Conservation (phyloP, 2,113 vertebrate species). For the Chloebia gouldiae region DNA sequence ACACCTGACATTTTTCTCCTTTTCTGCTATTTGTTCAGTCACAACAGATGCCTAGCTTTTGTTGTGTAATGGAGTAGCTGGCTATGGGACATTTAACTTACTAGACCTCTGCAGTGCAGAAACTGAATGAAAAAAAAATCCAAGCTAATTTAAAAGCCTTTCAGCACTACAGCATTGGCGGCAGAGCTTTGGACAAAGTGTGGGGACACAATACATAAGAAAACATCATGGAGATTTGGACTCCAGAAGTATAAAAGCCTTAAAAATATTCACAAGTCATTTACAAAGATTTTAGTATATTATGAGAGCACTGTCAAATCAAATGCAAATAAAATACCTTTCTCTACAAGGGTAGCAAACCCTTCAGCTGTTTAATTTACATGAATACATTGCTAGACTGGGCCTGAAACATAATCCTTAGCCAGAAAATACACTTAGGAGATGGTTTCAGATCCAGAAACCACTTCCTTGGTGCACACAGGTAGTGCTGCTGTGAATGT, state of each 20-base stretch:
- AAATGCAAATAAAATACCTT: conserved; percentile 2
- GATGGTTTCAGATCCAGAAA: background rate
- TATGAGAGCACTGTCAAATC: background rate
- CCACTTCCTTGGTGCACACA: background rate
- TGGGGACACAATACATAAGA: background rate
- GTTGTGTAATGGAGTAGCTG: background rate
- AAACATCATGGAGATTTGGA: background rate
- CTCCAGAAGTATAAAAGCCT: background rate
- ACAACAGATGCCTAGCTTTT: background rate
- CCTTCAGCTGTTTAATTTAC: background rate
- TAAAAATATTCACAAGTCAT: background rate
- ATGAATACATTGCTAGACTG: background rate
- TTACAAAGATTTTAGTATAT: background rate
- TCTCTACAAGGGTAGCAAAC: background rate
- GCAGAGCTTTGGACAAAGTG: too few species aligned
- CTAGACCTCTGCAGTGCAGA: background rate
- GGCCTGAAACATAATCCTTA: background rate
- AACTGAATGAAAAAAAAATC: background rate
- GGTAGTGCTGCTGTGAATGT: background rate
- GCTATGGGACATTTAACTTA: background rate
- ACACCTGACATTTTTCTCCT: background rate
- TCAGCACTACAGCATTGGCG: too few species aligned
- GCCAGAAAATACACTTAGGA: background rate
- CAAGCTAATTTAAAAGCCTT: too few species aligned
- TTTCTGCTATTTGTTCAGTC: background rate